These are phyloP conservation scores for Grus americana DNA, from an alignment of 2,113 vertebrate genomes.

Conservation along the genomic window DNA sequence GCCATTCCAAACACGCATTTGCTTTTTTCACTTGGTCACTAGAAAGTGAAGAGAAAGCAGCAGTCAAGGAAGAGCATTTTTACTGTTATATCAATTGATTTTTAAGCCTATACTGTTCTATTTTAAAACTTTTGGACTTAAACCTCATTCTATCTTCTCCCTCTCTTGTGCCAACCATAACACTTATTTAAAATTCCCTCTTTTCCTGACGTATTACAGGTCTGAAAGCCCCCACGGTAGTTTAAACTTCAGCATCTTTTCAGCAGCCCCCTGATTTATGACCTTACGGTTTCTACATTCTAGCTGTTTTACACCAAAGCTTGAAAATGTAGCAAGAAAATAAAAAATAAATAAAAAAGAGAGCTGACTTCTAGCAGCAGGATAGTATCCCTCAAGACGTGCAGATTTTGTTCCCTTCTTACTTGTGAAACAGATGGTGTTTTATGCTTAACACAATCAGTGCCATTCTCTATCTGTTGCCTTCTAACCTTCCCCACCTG, in stretches of 20 bases:
- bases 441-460: slow-evolving; percentile 92
- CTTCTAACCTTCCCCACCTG: slow-evolving; percentile 91
- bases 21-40: background rate
- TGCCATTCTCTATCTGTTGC: slow-evolving; percentile 86
- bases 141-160: slow-evolving; percentile 25
- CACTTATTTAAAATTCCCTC: slow-evolving; percentile 38
- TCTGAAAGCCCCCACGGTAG: background rate
- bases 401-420: slow-evolving; percentile 36
- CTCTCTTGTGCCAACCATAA: slow-evolving; percentile 40
- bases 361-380: background rate
- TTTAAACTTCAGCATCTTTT: slow-evolving; percentile 54
- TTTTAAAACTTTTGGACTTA: slow-evolving; percentile 29
- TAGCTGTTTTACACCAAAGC: slow-evolving; percentile 10
- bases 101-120: background rate
- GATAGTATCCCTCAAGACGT: slow-evolving; percentile 44
- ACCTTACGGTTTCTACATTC: slow-evolving; percentile 24
- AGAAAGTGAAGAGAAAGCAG: background rate
- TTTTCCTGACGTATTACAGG: slow-evolving; percentile 11
- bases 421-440: slow-evolving; percentile 88
- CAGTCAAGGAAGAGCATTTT: background rate
- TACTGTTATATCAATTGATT: background rate
- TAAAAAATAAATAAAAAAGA: slow-evolving; percentile 44
- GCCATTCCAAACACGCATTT: background rate
- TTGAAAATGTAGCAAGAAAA: slow-evolving; percentile 44
- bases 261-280: slow-evolving; percentile 54